phyloP scores from a whole-genome alignment of 2,113 vertebrate species.

The Nyctereutes procyonoides region DNA sequence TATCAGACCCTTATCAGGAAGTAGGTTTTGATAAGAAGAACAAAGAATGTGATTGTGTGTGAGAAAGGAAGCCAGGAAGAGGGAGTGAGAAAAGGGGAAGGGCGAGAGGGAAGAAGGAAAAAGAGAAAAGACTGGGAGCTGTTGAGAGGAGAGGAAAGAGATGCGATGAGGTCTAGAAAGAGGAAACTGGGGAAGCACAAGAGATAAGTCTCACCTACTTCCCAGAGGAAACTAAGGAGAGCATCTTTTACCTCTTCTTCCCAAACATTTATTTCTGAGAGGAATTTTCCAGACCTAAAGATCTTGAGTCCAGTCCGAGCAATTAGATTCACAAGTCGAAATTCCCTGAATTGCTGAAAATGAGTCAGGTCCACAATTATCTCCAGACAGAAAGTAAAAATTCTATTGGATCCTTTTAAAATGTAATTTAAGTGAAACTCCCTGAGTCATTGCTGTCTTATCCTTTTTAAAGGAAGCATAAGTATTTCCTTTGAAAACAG shows the following conservation, averaged over 20 bases:
- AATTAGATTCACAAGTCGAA: slow-evolving; percentile 17
- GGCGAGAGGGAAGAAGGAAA: neutral
- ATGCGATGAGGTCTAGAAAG: fast-evolving
- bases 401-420: neutral
- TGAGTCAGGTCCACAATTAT: neutral
- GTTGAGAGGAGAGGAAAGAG: neutral
- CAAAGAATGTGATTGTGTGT: neutral
- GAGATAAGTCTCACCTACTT: neutral
- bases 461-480: neutral
- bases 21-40: slow-evolving; percentile 30
- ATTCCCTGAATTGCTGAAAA: neutral
- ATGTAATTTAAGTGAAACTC: neutral
- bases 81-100: fast-evolving
- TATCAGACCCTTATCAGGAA: neutral
- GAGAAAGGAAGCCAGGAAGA: neutral
- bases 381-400: slow-evolving; percentile 19
- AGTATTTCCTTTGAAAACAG: neutral
- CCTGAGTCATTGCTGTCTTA: neutral
- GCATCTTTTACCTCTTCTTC: neutral
- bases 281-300: slow-evolving; percentile 6
- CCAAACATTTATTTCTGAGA: neutral
- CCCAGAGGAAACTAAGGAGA: neutral
- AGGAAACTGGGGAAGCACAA: neutral
- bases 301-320: neutral
- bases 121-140: neutral